phyloP scores from a whole-genome alignment of 1,140 invertebrate genomes.

The Formica selysi region DNA sequence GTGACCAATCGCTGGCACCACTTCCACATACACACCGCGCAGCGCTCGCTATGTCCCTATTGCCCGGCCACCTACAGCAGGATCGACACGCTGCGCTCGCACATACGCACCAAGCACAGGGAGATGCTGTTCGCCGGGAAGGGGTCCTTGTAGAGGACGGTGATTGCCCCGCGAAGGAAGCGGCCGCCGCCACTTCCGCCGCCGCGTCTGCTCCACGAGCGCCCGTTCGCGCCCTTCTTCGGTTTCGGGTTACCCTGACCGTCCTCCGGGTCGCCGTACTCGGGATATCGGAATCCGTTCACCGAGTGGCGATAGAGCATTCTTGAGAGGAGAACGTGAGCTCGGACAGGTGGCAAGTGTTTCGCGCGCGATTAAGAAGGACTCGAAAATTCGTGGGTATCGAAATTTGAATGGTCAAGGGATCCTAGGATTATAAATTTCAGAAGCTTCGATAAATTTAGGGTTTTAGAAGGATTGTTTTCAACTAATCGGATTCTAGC shows the following conservation, averaged over 20 bases:
- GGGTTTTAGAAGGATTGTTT: not conserved
- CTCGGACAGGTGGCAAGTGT: not conserved
- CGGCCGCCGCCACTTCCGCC: constrained; percentile 74
- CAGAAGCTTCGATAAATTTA: not conserved
- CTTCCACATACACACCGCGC: constrained; percentile 93
- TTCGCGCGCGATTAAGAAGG: constrained; percentile 8
- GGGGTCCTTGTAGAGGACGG: constrained; percentile 82
- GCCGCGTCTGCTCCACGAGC: constrained; percentile 69
- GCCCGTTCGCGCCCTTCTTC: constrained; percentile 71
- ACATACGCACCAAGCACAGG: constrained; percentile 91
- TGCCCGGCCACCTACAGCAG: constrained; percentile 94
- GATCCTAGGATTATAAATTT: not conserved
- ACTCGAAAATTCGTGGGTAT: not conserved
- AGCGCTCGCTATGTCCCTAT: constrained; percentile 93
- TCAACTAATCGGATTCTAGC: constrained; percentile 12
- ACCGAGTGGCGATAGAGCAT: constrained; percentile 6
- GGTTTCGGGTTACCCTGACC: constrained; percentile 73
- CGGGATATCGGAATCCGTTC: constrained; percentile 8
- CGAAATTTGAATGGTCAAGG: not conserved
- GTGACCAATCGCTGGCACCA: constrained; percentile 95
- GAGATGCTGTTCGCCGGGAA: constrained; percentile 86
- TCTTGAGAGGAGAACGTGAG: constrained; percentile 17
- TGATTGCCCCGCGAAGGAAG: constrained; percentile 80
- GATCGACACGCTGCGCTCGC: constrained; percentile 93
- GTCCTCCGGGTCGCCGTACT: constrained; percentile 23